phyloP scores from a whole-genome alignment of 2,797 vertebrate genomes.

The Clarias pachynema region DNA sequence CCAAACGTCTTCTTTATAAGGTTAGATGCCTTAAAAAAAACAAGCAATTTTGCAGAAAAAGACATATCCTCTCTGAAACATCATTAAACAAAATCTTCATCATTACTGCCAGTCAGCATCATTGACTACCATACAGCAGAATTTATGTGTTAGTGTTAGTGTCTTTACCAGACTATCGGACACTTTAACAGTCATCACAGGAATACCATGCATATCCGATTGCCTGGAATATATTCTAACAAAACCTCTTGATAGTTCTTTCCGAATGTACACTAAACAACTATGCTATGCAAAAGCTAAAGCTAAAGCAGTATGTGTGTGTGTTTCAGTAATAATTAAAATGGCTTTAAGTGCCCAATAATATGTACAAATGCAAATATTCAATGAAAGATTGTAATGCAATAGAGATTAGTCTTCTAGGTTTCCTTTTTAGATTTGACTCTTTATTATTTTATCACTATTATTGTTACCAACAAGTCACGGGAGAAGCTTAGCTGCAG shows the following conservation, averaged over 20 bases:
- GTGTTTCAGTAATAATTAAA: not conserved
- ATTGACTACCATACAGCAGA: not conserved
- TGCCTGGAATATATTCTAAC: not conserved
- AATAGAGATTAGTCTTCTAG: not conserved
- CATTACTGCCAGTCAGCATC: too few species aligned
- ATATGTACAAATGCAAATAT: not conserved
- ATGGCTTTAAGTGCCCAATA: not conserved
- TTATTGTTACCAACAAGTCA: not conserved
- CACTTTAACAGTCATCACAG: not conserved
- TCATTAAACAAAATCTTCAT: not conserved
- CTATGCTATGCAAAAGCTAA: not conserved
- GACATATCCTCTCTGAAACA: not conserved
- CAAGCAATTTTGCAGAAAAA: not conserved
- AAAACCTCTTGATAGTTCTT: constrained; percentile 3
- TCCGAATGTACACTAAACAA: not conserved
- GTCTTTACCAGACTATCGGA: not conserved
- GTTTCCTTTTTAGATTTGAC: not conserved
- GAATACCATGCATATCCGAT: not conserved
- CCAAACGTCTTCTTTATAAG: not conserved
- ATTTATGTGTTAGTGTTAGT: not conserved
- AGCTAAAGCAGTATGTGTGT: not conserved
- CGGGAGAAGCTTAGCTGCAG: not conserved
- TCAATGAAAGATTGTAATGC: not conserved
- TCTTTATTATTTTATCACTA: not conserved
- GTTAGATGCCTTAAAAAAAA: not conserved